Conservation (phyloP, 2,888 invertebrate species). For the Ophraella communa region DNA sequence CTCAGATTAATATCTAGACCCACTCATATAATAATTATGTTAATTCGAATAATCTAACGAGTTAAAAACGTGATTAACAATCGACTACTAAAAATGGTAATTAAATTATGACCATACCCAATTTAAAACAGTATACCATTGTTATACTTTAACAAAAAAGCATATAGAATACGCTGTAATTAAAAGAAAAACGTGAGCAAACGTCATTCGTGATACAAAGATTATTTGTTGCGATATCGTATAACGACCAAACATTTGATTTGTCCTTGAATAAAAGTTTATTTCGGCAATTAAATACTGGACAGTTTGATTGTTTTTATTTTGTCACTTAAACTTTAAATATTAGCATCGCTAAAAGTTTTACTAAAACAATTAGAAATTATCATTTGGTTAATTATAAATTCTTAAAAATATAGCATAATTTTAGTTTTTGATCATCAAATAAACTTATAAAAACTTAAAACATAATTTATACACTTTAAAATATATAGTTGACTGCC, state of each 20-base stretch:
- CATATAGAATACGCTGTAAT: no score
- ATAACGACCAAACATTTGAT: neutral
- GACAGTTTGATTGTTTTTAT: no score
- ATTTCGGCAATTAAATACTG: neutral
- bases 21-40: neutral
- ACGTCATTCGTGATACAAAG: neutral
- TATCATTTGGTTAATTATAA: no score
- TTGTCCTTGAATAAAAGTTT: neutral
- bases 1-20: no score
- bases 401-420: no score
- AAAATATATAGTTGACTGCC: no score
- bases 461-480: no score
- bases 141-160: neutral
- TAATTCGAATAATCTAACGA: neutral
- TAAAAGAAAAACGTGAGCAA: neutral
- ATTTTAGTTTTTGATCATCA: no score
- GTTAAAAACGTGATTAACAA: neutral
- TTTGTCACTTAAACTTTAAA: no score
- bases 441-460: no score
- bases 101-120: neutral
- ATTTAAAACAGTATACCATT: neutral
- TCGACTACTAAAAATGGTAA: neutral
- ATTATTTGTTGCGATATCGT: neutral
- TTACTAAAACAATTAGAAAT: no score
- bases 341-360: no score